Percentiles rank a stretch among this genome's conserved stretches.
These are phyloP conservation scores for Okapia johnstoni DNA, from an alignment of 2,113 vertebrate species.

Conservation along the genomic window DNA sequence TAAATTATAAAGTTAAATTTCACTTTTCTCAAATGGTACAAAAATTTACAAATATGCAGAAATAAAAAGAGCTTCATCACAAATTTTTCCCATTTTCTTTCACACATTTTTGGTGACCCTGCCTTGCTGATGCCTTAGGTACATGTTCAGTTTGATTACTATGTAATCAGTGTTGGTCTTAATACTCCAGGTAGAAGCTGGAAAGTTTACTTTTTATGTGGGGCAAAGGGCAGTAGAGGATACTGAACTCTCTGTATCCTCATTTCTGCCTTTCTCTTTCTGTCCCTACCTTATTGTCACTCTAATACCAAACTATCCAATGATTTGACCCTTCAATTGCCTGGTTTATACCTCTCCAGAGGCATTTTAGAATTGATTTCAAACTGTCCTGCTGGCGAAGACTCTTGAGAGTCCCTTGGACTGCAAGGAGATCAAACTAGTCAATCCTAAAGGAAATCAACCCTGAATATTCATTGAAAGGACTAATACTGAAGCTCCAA, in stretches of 20 bases:
- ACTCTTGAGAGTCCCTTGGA: background rate
- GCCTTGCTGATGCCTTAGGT: background rate
- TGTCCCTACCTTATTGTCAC: background rate
- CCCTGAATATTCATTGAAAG: background rate
- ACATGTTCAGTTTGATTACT: background rate
- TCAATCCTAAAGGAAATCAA: background rate
- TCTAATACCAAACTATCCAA: background rate
- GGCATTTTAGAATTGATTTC: background rate
- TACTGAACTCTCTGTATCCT: background rate
- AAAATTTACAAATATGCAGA: background rate
- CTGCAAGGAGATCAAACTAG: background rate
- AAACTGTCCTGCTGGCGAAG: background rate
- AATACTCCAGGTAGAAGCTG: background rate
- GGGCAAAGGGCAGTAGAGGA: background rate
- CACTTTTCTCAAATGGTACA: background rate
- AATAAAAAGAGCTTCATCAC: background rate
- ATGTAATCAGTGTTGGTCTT: background rate
- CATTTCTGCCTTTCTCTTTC: background rate
- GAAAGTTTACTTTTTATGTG: background rate
- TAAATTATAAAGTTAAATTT: constrained; percentile 1
- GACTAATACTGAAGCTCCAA: background rate
- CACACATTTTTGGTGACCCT: background rate
- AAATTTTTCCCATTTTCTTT: background rate
- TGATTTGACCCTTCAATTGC: background rate
- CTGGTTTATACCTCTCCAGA: background rate